phyloP scores from a whole-genome alignment of 2,113 vertebrate genomes.

The Zapornia atra region DNA sequence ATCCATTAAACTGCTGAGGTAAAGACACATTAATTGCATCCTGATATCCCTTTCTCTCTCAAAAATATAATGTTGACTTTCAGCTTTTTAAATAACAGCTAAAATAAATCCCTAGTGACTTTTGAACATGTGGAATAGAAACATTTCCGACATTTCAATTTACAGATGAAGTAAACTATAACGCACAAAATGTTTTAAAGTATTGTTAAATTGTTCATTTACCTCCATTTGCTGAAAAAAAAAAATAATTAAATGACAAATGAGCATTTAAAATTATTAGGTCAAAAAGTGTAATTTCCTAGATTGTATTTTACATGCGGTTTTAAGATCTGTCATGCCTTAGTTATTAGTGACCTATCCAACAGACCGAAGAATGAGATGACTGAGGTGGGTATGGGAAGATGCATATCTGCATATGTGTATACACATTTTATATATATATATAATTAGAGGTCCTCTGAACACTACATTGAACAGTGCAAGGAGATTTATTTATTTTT shows the following conservation, averaged over 20 bases:
- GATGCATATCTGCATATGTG: not conserved
- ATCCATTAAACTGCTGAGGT: not conserved
- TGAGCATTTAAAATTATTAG: not conserved
- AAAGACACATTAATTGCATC: not conserved
- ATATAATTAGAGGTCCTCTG: not conserved
- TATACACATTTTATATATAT: too few relatives aligned
- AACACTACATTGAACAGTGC: not conserved
- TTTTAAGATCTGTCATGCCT: not conserved
- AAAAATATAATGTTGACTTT: not conserved
- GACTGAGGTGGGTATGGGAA: not conserved
- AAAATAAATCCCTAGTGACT: not conserved
- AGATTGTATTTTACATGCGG: not conserved
- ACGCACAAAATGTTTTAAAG: not conserved
- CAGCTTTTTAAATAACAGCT: not conserved
- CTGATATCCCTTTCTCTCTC: not conserved
- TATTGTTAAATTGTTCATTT: conserved; percentile 22
- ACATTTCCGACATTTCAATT: not conserved
- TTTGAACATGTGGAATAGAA: not conserved
- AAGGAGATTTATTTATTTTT: not conserved
- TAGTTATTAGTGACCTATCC: not conserved
- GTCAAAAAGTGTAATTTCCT: not conserved
- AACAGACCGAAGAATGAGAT: not conserved
- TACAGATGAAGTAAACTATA: not conserved
- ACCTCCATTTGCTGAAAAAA: not conserved
- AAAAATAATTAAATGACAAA: not conserved